These are phyloP conservation scores for Dexiosoma caninum DNA, from an alignment of 2,888 invertebrate species.

Conservation along the genomic window DNA sequence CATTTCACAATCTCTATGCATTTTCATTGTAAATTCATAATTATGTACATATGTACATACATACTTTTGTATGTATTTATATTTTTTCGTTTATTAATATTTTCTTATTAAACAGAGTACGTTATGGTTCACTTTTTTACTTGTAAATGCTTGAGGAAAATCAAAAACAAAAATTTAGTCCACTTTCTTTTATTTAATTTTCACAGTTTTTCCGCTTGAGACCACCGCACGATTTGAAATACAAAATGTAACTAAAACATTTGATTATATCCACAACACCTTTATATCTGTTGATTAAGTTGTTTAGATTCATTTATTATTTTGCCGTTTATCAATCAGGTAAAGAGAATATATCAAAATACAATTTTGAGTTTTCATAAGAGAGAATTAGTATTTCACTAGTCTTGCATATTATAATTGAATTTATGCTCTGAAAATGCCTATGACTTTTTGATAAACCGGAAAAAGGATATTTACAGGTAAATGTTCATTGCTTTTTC, in stretches of 20 bases:
- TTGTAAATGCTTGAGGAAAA: no score
- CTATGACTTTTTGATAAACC: no score
- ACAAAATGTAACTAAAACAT: constrained; percentile 47
- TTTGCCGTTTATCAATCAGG: constrained; percentile 1
- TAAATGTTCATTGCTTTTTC: no score
- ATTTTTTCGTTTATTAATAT: not conserved
- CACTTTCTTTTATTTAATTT: constrained; percentile 17
- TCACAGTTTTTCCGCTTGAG: not conserved
- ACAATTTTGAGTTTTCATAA: not conserved
- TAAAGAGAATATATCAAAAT: constrained; percentile 32
- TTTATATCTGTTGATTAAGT: constrained; percentile 42
- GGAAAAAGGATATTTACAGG: no score
- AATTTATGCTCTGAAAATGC: no score
- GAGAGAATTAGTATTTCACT: not conserved
- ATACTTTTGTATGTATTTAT: no score
- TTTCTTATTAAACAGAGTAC: not conserved
- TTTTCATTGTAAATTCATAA: constrained; percentile 7
- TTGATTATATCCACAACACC: constrained; percentile 26
- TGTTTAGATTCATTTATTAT: not conserved
- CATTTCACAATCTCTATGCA: constrained; percentile 7
- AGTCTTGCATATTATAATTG: no score
- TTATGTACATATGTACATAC: no score
- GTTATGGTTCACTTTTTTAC: no score
- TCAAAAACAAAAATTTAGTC: not conserved
- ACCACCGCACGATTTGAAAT: constrained; percentile 43